phyloP scores from a whole-genome alignment of 2,797 vertebrate species.

The Lepus oiostolus region DNA sequence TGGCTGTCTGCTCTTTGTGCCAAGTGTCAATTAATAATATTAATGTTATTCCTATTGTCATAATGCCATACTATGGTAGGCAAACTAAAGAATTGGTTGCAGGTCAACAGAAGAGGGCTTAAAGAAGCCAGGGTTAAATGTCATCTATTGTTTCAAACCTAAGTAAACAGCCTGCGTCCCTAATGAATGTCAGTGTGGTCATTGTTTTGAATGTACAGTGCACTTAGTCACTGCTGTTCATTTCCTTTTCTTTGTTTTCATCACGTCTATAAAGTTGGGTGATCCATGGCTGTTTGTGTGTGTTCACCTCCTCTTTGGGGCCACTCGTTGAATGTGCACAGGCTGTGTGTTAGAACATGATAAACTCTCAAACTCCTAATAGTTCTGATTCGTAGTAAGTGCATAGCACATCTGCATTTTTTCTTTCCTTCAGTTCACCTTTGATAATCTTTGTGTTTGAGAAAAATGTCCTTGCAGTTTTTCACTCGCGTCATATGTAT shows the following conservation, averaged over 20 bases:
- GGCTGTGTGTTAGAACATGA: constrained; percentile 72
- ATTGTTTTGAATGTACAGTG: constrained; percentile 86
- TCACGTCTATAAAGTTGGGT: constrained; percentile 86
- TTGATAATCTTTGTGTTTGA: constrained; percentile 3
- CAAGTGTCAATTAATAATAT: constrained; percentile 1
- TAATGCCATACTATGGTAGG: background rate
- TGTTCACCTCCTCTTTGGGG: constrained; percentile 54
- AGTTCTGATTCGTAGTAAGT: background rate
- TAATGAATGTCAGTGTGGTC: constrained; percentile 79
- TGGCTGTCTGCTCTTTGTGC: constrained; percentile 46
- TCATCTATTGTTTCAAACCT: constrained; percentile 76
- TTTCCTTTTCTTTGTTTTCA: constrained; percentile 90
- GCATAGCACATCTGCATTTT: background rate
- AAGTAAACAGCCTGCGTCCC: constrained; percentile 82
- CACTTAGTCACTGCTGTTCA: constrained; percentile 84
- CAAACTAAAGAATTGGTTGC: constrained; percentile 48
- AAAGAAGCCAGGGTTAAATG: constrained; percentile 70
- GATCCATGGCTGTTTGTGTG: constrained; percentile 79
- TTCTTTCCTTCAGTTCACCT: constrained; percentile 28
- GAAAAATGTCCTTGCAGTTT: constrained; percentile 31
- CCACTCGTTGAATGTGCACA: constrained; percentile 73
- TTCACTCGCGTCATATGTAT: constrained; percentile 17
- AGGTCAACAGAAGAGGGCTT: constrained; percentile 66
- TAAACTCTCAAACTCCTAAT: constrained; percentile 46
- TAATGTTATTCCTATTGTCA: constrained; percentile 10